A percentile compares a stretch with the other conserved stretches of the same genome.
phyloP scores from a whole-genome alignment of 53 echinoderm and acorn worm species.

The Paelopatides confundens region DNA sequence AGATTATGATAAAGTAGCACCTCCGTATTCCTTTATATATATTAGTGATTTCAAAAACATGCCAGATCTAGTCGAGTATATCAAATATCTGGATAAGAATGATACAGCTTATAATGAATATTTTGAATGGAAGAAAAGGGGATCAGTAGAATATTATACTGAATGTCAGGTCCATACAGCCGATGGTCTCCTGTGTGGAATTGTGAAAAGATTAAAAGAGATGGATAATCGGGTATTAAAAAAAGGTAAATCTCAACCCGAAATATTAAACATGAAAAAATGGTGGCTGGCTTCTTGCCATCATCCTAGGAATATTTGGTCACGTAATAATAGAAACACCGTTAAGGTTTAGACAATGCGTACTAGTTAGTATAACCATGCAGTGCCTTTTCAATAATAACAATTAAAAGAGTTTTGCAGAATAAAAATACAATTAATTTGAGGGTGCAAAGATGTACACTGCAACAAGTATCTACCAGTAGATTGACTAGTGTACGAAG shows the following conservation, averaged over 20 bases:
- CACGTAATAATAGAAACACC: no score
- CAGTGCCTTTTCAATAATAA: no score
- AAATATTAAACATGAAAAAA: not conserved
- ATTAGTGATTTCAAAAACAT: constrained; percentile 63
- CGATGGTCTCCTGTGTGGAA: not conserved
- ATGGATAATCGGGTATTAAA: not conserved
- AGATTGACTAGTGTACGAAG: no score
- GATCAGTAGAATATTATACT: constrained; percentile 33
- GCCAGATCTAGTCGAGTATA: constrained; percentile 56
- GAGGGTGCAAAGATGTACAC: no score
- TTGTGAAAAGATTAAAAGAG: not conserved
- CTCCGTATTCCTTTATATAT: constrained; percentile 61
- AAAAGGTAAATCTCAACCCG: not conserved
- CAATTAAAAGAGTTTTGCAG: no score
- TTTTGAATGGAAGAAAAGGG: constrained; percentile 70
- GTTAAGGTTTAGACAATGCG: no score
- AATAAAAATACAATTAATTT: no score
- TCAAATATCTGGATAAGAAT: constrained; percentile 58
- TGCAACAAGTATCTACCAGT: no score
- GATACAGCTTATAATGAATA: constrained; percentile 73
- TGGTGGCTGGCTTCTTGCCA: not conserved
- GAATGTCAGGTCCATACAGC: not conserved
- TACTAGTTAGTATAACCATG: no score
- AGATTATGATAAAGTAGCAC: constrained; percentile 68
- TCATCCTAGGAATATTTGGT: not conserved